Base-by-base conservation (phyloP, 2,797 vertebrate species). In the Tolypeutes matacus region DNA sequence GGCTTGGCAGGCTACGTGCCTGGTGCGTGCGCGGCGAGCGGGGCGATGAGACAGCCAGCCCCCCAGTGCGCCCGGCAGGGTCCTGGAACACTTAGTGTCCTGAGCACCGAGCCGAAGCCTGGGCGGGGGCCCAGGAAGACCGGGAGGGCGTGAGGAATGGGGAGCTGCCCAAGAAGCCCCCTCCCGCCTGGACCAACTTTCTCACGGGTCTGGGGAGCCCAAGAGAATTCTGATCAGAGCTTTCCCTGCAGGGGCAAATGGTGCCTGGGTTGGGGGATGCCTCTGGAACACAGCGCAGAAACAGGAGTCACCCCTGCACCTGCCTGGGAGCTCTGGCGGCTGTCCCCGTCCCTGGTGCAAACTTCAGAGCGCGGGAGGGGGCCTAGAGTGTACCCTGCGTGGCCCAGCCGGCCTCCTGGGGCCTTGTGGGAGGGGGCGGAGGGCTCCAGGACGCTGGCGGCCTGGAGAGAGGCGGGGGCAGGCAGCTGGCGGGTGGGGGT, bases 41-140 rank as follows among this genome's bases (percentile, higher is more conserved):
- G 62, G 39, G 46, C n/a, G 89, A 83, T 93, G 96, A 92, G 78
- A 95, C 92, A 93, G 73, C 20, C 82, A n/a, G n/a, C 27, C 62
- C 56, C 73, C 39, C 29, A 6, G 0, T 0, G 27, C 39, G 49
- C 9, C 49, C 36, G 1, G 0, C 0, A 17, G 89, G 85, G 92
- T 86, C 95, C 93, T 62, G 94, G 93, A 94, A 89, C 2, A 0
- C 11, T 51, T 76, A 62, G 60, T 56, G 85, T 25, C 73, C 34
- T 18, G 83, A 89, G 92, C 92, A 49, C 8, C 0, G 7, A 72
- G 86, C 92, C 80, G 56, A 51, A 82, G 62, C 67, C 67, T 27
- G 62, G 56, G 42, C 69, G 23, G 0, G 25, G 46, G 20, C 2
- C 3, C 51, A 69, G 39, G 86, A 39, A 53, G 15, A 60, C 69